These are phyloP conservation scores for Drosophila subpulchrella DNA, from an alignment of 1,140 invertebrate genomes.

Conservation along the genomic window DNA sequence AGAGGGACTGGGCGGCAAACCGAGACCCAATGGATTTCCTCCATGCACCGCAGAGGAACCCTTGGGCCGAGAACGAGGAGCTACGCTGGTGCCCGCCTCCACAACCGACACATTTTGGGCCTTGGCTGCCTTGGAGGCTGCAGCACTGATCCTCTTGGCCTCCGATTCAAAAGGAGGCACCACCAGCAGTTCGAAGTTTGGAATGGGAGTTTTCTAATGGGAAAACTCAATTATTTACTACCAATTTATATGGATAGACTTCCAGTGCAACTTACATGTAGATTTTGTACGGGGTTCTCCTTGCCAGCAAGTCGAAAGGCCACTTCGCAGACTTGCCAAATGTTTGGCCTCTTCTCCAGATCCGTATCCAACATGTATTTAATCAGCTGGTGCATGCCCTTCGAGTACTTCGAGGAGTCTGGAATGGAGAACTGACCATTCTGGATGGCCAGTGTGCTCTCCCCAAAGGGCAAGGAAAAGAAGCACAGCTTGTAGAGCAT, in stretches of 20 bases:
- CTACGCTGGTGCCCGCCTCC: constrained; percentile 91
- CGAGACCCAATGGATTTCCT: constrained; percentile 85
- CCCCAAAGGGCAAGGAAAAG: constrained; percentile 96
- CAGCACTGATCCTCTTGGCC: constrained; percentile 86
- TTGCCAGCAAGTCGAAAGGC: constrained; percentile 91
- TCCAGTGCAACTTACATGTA: constrained; percentile 88
- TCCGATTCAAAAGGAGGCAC: constrained; percentile 88
- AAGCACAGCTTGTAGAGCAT: constrained; percentile 96
- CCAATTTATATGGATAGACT: background rate
- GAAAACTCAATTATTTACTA: constrained; percentile 5
- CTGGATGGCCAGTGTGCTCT: constrained; percentile 97
- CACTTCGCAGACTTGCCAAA: constrained; percentile 94
- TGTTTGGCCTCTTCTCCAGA: constrained; percentile 93
- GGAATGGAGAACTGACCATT: constrained; percentile 95
- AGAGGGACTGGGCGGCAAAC: constrained; percentile 85
- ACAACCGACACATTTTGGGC: constrained; percentile 85
- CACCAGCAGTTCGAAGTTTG: constrained; percentile 88
- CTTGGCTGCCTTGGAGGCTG: constrained; percentile 84
- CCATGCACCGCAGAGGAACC: constrained; percentile 85
- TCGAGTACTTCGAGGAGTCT: constrained; percentile 92
- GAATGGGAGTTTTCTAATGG: constrained; percentile 87
- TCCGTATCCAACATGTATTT: constrained; percentile 95
- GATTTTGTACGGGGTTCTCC: constrained; percentile 92
- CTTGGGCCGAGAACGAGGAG: constrained; percentile 93
- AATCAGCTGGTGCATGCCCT: constrained; percentile 87